Percentiles rank a stretch among this genome's conserved stretches.
These are phyloP conservation scores for human (Homo sapiens) DNA, from an alignment of 2,113 vertebrate species.

Conservation along the genomic window GRCh38 chr13:101687001-101687500, in stretches of 20 bases:
- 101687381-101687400: not conserved
- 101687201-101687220: not conserved
- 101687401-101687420: not conserved
- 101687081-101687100: not conserved
- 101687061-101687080: not conserved
- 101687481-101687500: not conserved
- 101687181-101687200: not conserved
- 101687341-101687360: not conserved
- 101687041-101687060: constrained; percentile 11
- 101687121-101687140: not conserved
- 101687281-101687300: not conserved
- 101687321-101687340: not conserved
- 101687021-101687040: not conserved
- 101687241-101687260: not conserved
- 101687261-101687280: not conserved
- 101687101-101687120: not conserved
- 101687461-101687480: not conserved
- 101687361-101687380: not conserved
- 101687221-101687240: not conserved
- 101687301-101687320: not conserved
- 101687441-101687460: not conserved
- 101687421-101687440: not conserved
- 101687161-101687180: not conserved
- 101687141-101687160: not conserved
- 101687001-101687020: not conserved